Base-by-base conservation (phyloP, 2,888 invertebrate species). In the Conistra vaccinii region DNA sequence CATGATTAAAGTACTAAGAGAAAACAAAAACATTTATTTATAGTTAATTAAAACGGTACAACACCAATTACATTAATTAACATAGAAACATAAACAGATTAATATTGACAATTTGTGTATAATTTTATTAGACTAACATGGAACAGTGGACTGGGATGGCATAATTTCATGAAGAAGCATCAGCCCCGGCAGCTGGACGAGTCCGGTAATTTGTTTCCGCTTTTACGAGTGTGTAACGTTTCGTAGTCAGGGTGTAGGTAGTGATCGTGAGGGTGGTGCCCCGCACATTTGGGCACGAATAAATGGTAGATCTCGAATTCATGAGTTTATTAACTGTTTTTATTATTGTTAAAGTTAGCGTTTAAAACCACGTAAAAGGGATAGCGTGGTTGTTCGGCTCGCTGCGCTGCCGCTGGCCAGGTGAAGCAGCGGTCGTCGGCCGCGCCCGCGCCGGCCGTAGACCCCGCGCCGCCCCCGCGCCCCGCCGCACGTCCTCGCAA, bases 361-460 rank as follows among this genome's bases (percentile, higher is more conserved):
- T 76, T 39, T 20, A 35, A 45, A 29, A 70, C 23, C 39, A 39
- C 45, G 23, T 51, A 14, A 51, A 39, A 58, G 23, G n/a, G 26
- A 55, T 29, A 20, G 79, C 48, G 69, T 78, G 69, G 29, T 39
- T n/a, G 61, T 39, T 53, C 35, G 32, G 48, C 29, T 48, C 17
- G 39, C 51, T 35, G 69, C 63, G 70, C 32, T 55, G 53, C 48
- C 58, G 66, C 35, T 29, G 72, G 76, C 79, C 83, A 87, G 87
- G 85, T 80, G 84, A 81, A 45, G 76, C 80, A 74, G 76, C 68
- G 70, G 86, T 83, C 89, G 87, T 72, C 87, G 86, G 73, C 82
- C 86, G 81, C 84, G 86, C 84, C 76, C 77, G 87, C 83, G 84
- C 79, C 81, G 84, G 86, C 84, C 90, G 80, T 81, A 80, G 86